Percentiles rank a stretch among this genome's conserved stretches.
Conservation (phyloP, 2,888 invertebrate species). For the Argyresthia albistria region DNA sequence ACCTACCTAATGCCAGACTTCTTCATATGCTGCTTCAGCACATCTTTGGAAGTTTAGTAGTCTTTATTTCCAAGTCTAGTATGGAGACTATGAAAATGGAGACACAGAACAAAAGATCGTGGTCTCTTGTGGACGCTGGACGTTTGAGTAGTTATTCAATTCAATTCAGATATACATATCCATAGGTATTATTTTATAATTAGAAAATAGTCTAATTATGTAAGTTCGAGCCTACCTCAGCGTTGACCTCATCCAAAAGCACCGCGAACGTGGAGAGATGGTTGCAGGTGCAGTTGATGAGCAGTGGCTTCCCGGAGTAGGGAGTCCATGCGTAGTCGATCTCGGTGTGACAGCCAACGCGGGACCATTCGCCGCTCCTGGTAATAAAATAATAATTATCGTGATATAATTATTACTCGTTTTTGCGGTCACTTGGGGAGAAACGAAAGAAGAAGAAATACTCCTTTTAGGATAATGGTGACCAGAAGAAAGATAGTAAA, state of each 20-base stretch:
- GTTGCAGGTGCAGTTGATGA: constrained; percentile 93
- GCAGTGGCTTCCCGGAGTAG: constrained; percentile 69
- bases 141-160: no score
- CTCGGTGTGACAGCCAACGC: constrained; percentile 90
- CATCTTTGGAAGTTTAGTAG: no score
- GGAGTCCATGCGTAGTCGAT: constrained; percentile 77
- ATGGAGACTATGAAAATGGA: no score
- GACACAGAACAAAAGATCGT: no score
- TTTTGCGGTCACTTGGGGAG: constrained; percentile 14
- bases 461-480: neutral
- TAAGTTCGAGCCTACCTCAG: constrained; percentile 74
- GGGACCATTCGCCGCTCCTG: constrained; percentile 87
- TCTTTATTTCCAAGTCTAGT: no score
- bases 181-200: no score
- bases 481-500: no score
- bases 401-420: neutral
- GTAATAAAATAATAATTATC: constrained; percentile 12
- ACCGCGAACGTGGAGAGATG: constrained; percentile 94
- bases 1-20: no score
- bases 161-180: no score
- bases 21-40: no score
- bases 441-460: neutral
- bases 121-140: no score
- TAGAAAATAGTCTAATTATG: neutral
- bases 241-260: constrained; percentile 90